Evolutionary conservation across 2,113 vertebrate species (phyloP).

Genomic region (Naja naja): DNA sequence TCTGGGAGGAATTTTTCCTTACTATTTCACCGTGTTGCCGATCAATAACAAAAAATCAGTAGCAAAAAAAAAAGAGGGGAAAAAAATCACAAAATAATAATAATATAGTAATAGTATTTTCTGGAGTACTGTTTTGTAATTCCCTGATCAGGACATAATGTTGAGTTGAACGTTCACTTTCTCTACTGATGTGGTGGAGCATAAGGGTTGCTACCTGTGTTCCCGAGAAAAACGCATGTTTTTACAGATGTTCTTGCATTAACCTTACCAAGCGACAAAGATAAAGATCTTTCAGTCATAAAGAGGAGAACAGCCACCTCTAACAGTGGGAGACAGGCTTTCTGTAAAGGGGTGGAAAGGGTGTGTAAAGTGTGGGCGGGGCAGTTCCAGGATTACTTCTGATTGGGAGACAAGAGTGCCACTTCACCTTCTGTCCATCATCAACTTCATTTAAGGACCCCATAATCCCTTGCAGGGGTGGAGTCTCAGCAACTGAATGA

Average conservation of each 20-base stretch:
- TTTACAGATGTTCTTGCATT: conserved; percentile 62
- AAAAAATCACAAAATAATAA: conserved; percentile 69
- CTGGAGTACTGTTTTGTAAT: conserved; percentile 83
- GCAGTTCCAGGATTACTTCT: neutral
- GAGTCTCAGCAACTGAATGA: too few relatives aligned
- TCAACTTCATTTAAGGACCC: too few relatives aligned
- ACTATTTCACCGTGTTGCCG: conserved; percentile 84
- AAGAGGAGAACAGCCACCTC: conserved; percentile 50
- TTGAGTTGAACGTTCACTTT: conserved; percentile 75
- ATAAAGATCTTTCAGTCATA: conserved; percentile 63
- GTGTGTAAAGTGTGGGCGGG: neutral
- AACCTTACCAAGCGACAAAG: conserved; percentile 49
- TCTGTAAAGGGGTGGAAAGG: neutral
- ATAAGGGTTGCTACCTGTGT: conserved; percentile 56
- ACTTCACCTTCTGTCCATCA: neutral
- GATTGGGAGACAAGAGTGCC: neutral
- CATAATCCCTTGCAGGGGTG: too few relatives aligned
- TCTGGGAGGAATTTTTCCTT: conserved; percentile 69
- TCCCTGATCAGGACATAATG: conserved; percentile 71
- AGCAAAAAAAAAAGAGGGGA: conserved; percentile 68
- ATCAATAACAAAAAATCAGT: conserved; percentile 80
- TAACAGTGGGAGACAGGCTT: neutral
- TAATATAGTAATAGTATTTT: conserved; percentile 67
- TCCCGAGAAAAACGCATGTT: conserved; percentile 65
- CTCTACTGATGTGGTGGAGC: conserved; percentile 70